phyloP scores from a whole-genome alignment of 2,888 invertebrate species.

The Dusona sp. region DNA sequence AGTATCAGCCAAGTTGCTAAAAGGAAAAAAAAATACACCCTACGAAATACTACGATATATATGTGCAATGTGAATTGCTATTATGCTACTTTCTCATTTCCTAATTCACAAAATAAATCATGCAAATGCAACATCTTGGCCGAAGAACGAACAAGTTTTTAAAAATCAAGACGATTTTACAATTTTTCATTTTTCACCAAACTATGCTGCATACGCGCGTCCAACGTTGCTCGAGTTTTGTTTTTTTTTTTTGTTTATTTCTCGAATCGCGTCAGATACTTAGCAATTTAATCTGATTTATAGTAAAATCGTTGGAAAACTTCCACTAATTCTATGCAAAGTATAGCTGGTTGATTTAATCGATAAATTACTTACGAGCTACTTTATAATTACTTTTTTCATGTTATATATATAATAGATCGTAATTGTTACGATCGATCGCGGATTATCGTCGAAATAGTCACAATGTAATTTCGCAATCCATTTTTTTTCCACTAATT shows the following conservation, averaged over 20 bases:
- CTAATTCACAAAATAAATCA: constrained; percentile 50
- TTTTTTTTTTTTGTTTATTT: constrained; percentile 18
- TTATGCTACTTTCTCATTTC: constrained; percentile 49
- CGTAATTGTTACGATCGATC: constrained; percentile 12
- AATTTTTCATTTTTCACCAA: not conserved
- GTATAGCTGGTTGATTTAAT: constrained; percentile 91
- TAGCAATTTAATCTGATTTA: constrained; percentile 76
- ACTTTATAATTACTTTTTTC: constrained; percentile 8
- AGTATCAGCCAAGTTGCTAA: constrained; percentile 80
- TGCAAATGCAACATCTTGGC: constrained; percentile 1
- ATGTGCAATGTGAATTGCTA: constrained; percentile 52
- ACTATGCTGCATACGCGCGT: constrained; percentile 67
- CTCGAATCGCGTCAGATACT: constrained; percentile 78
- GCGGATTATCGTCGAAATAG: constrained; percentile 17
- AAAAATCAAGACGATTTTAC: not conserved
- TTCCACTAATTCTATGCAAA: constrained; percentile 96
- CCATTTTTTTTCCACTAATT: not conserved
- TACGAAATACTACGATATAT: constrained; percentile 72
- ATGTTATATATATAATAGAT: constrained; percentile 25
- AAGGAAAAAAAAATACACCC: constrained; percentile 82
- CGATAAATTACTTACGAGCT: constrained; percentile 58
- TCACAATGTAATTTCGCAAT: not conserved
- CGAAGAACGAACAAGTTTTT: constrained; percentile 2
- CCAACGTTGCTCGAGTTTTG: constrained; percentile 65
- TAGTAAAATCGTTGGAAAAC: constrained; percentile 90